Conservation (phyloP, 2,113 vertebrate species). For the Tachuris rubrigastra region DNA sequence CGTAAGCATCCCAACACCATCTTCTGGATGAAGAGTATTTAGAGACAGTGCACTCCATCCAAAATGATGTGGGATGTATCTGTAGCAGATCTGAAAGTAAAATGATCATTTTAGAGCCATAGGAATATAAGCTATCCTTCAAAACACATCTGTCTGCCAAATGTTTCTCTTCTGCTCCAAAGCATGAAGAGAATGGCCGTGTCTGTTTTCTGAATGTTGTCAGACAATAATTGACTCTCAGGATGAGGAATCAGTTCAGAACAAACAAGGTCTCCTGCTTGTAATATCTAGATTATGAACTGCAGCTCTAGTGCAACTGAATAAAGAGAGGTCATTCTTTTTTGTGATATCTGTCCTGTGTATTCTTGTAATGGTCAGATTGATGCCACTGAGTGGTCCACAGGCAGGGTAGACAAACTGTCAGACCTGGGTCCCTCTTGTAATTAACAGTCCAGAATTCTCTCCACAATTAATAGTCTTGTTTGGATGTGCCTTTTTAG, state of each 20-base stretch:
- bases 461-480: background rate
- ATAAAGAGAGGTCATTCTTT: background rate
- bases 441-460: background rate
- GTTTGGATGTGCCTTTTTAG: background rate
- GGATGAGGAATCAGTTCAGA: background rate
- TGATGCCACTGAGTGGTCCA: background rate
- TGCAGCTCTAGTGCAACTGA: background rate
- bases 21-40: background rate
- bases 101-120: background rate
- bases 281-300: background rate
- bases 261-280: background rate
- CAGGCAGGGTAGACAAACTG: background rate
- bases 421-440: background rate
- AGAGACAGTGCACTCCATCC: background rate
- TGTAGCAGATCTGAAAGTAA: background rate
- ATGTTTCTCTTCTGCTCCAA: background rate
- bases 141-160: background rate
- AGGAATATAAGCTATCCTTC: background rate
- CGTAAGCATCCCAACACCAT: background rate
- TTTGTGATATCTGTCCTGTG: background rate
- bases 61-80: background rate
- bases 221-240: background rate
- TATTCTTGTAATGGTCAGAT: background rate
- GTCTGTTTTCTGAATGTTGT: background rate
- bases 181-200: background rate